phyloP scores from a whole-genome alignment of 2,113 vertebrate genomes.

The Peucedramus taeniatus region DNA sequence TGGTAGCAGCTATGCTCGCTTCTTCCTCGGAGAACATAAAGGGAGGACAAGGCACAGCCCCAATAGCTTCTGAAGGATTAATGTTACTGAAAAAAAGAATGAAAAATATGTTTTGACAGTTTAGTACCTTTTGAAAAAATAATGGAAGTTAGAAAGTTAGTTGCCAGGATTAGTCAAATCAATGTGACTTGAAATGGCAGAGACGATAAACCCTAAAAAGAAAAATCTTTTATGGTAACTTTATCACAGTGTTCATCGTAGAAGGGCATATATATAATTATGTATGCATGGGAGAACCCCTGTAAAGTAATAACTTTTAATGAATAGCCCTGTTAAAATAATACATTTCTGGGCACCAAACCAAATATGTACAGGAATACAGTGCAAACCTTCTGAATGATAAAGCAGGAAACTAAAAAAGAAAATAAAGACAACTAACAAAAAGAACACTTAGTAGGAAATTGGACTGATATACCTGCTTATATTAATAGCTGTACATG shows the following conservation, averaged over 20 bases:
- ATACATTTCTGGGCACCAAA: slow-evolving; percentile 63
- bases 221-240: background rate
- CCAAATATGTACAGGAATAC: slow-evolving; percentile 59
- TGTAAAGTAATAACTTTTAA: slow-evolving; percentile 56
- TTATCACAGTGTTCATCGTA: background rate
- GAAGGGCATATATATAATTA: slow-evolving; percentile 29
- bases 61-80: background rate
- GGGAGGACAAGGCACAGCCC: background rate
- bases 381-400: slow-evolving; percentile 38
- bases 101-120: background rate
- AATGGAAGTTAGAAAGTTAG: background rate
- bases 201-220: background rate
- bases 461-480: background rate
- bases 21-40: background rate
- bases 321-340: slow-evolving; percentile 63
- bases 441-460: background rate
- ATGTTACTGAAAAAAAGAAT: background rate
- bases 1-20: background rate
- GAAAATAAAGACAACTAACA: slow-evolving; percentile 30
- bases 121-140: background rate
- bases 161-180: background rate
- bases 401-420: slow-evolving; percentile 36
- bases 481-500: background rate
- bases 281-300: background rate
- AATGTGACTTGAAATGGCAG: background rate